A percentile compares a stretch with the other conserved stretches of the same genome.
phyloP scores from a whole-genome alignment of 2,888 invertebrate species.

The Dynastes tityus region DNA sequence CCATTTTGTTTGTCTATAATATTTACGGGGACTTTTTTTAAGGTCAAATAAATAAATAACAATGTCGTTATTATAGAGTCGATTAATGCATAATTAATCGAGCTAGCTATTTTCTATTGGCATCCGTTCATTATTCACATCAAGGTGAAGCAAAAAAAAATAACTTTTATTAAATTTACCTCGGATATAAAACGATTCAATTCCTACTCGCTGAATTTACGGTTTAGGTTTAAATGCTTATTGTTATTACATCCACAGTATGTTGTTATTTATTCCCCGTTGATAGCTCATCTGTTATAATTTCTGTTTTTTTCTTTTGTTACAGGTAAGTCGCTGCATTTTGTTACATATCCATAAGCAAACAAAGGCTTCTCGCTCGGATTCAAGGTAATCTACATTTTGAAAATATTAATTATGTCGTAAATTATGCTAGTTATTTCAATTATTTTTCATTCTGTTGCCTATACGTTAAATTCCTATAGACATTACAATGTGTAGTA shows the following conservation, averaged over 20 bases:
- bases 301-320: neutral
- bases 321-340: constrained; percentile 17
- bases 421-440: too few relatives aligned
- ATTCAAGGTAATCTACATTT: neutral
- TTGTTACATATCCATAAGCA: neutral
- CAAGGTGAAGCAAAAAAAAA: constrained; percentile 16
- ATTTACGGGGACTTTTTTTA: neutral
- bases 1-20: too few relatives aligned
- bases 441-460: too few relatives aligned
- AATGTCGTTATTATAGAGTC: neutral
- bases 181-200: neutral
- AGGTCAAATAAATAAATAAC: constrained; percentile 20
- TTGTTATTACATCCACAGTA: too few relatives aligned
- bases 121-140: neutral
- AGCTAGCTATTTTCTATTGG: neutral
- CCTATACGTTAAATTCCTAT: too few relatives aligned
- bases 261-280: too few relatives aligned
- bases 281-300: neutral
- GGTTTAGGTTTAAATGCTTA: neutral
- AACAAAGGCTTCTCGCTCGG: neutral
- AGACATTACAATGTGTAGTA: too few relatives aligned
- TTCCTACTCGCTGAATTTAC: neutral
- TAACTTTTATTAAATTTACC: constrained; percentile 24
- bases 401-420: too few relatives aligned
- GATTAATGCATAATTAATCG: neutral